Conservation (phyloP, 2,888 invertebrate species). For the Sabatieria punctata region DNA sequence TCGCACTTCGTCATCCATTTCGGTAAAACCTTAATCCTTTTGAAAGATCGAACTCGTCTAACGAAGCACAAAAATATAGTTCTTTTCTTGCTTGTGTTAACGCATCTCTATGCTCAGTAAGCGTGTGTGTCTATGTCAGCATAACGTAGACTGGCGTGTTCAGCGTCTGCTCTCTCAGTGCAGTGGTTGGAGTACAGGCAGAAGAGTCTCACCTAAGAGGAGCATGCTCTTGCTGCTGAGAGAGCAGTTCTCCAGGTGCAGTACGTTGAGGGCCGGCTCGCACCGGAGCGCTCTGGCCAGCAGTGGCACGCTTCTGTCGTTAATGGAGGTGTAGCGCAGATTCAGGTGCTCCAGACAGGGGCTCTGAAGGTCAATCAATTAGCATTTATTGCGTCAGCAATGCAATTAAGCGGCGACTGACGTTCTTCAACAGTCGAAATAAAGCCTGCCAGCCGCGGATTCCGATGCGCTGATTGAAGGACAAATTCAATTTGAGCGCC, state of each 20-base stretch:
- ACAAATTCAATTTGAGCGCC: slow-evolving; percentile 53
- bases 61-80: no score
- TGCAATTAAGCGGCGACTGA: no score
- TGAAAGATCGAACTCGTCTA: no score
- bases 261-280: slow-evolving; percentile 50
- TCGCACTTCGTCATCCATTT: no score
- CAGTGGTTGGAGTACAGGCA: neutral
- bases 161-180: no score
- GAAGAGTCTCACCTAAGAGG: slow-evolving; percentile 46
- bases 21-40: no score
- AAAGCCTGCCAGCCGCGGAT: slow-evolving; percentile 67
- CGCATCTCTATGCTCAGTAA: no score
- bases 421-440: slow-evolving; percentile 57
- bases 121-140: no score
- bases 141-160: no score
- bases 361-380: slow-evolving; percentile 40
- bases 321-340: slow-evolving; percentile 46
- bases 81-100: no score
- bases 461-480: slow-evolving; percentile 55
- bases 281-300: slow-evolving; percentile 53
- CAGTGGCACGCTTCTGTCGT: slow-evolving; percentile 51
- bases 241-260: slow-evolving; percentile 58
- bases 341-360: slow-evolving; percentile 52
- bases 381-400: neutral
- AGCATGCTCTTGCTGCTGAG: slow-evolving; percentile 55